These are phyloP conservation scores for Epinotia nisella DNA, from an alignment of 2,888 invertebrate genomes.

Conservation along the genomic window DNA sequence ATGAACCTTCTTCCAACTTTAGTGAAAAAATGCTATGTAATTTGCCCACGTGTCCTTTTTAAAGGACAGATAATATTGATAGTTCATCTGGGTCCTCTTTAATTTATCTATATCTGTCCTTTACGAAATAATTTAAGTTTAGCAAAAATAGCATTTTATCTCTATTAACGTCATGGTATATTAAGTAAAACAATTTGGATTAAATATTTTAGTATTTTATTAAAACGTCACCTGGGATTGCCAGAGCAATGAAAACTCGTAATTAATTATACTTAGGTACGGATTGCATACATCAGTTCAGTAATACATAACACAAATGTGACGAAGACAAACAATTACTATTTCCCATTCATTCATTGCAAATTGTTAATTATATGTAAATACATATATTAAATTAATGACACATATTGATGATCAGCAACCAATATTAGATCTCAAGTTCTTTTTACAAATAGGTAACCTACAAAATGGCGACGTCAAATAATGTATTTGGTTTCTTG, in stretches of 20 bases:
- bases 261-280: slow-evolving; percentile 23
- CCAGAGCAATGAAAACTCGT: slow-evolving; percentile 54
- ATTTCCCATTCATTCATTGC: not conserved
- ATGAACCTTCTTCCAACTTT: too few species aligned
- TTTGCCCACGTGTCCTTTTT: too few species aligned
- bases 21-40: too few species aligned
- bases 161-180: not conserved
- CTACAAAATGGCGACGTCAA: too few species aligned
- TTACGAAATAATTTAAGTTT: not conserved
- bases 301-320: not conserved
- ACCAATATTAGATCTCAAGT: too few species aligned
- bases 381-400: too few species aligned
- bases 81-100: too few species aligned
- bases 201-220: slow-evolving; percentile 60
- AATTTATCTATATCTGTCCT: too few species aligned
- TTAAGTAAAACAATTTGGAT: slow-evolving; percentile 30
- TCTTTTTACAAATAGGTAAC: too few species aligned
- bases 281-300: slow-evolving; percentile 27
- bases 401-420: too few species aligned
- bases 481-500: too few species aligned
- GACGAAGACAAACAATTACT: slow-evolving; percentile 2
- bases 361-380: not conserved
- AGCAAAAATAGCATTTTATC: not conserved
- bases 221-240: slow-evolving; percentile 58
- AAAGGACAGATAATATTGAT: too few species aligned